phyloP scores from a whole-genome alignment of 2,888 invertebrate genomes.

The Nephrotoma flavescens region DNA sequence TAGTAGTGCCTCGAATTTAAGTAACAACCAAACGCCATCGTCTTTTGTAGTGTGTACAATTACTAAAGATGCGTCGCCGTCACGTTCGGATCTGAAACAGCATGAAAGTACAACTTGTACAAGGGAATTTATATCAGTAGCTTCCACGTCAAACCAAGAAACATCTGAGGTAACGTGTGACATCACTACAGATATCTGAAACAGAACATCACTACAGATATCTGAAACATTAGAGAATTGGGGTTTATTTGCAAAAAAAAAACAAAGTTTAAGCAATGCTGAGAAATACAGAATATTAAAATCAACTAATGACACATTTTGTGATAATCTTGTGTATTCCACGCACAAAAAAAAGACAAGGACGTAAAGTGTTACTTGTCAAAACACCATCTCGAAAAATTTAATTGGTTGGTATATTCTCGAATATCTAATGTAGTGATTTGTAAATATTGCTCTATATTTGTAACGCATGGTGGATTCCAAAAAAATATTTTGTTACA shows the following conservation, averaged over 20 bases:
- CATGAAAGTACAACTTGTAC: neutral
- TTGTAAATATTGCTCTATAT: neutral
- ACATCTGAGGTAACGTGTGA: neutral
- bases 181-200: neutral
- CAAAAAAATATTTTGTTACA: too few relatives aligned
- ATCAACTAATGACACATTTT: neutral
- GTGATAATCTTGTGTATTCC: neutral
- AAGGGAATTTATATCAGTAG: neutral
- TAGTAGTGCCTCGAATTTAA: neutral
- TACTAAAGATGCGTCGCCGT: neutral
- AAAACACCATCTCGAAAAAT: neutral
- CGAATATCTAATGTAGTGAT: neutral
- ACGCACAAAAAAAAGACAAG: neutral
- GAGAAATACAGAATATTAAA: neutral
- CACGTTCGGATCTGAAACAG: neutral
- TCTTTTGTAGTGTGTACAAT: neutral
- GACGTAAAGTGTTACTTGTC: neutral
- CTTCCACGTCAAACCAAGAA: neutral
- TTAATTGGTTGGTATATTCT: neutral
- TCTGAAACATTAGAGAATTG: too few relatives aligned
- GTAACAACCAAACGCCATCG: neutral
- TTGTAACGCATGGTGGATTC: too few relatives aligned
- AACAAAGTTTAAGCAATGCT: neutral
- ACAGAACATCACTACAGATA: neutral
- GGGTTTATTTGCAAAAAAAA: neutral